Conservation (phyloP, 1,140 invertebrate species). For the Tribolium castaneum region DNA sequence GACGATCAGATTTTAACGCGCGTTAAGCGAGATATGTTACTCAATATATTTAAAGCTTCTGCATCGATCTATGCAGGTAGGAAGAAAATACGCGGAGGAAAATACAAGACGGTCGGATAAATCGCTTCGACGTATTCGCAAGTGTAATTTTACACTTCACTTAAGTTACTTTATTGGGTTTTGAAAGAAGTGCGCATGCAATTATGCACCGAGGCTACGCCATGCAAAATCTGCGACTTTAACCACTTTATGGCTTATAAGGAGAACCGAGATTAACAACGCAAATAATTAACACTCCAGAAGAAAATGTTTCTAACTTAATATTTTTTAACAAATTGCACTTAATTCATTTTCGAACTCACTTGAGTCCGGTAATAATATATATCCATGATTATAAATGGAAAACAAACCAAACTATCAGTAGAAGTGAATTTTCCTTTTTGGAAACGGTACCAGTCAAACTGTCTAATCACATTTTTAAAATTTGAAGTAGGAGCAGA, state of each 20-base stretch:
- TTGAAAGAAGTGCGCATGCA: conserved; percentile 7
- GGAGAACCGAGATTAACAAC: background rate
- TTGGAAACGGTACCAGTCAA: too few relatives aligned
- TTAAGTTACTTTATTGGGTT: conserved; percentile 7
- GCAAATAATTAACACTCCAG: too few relatives aligned
- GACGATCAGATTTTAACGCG: conserved; percentile 54
- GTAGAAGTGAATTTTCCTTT: too few relatives aligned
- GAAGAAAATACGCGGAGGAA: background rate
- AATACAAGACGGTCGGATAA: background rate
- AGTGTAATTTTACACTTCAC: conserved; percentile 28
- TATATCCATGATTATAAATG: too few relatives aligned
- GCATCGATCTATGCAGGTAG: background rate
- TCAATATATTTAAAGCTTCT: conserved; percentile 34
- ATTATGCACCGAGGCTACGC: background rate
- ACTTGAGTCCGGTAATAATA: too few relatives aligned
- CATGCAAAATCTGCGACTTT: background rate
- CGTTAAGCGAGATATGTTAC: conserved; percentile 45
- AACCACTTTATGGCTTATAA: background rate
- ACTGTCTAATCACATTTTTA: too few relatives aligned
- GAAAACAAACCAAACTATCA: too few relatives aligned
- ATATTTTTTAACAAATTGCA: too few relatives aligned
- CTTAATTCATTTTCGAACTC: too few relatives aligned
- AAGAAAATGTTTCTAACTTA: too few relatives aligned
- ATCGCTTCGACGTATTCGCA: background rate
- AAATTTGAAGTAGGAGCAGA: too few relatives aligned